Conservation (phyloP, 2,797 vertebrate genomes). For the Myripristis murdjan region DNA sequence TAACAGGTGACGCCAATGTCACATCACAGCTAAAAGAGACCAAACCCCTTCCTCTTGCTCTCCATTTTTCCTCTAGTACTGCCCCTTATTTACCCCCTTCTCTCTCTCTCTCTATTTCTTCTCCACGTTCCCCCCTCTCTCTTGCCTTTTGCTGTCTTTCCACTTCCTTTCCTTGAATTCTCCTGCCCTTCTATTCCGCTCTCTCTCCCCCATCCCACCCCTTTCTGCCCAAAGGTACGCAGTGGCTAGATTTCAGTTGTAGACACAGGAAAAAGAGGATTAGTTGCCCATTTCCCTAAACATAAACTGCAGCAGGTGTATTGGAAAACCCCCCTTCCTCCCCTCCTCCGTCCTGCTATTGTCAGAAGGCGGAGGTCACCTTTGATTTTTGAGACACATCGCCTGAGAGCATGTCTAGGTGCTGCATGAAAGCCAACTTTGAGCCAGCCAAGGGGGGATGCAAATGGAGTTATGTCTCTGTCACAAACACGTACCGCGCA, state of each 20-base stretch:
- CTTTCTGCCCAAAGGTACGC: slow-evolving; percentile 49
- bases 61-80: slow-evolving; percentile 48
- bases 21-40: slow-evolving; percentile 59
- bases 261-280: slow-evolving; percentile 61
- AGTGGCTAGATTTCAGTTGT: slow-evolving; percentile 64
- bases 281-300: slow-evolving; percentile 63
- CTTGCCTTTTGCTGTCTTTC: slow-evolving; percentile 33
- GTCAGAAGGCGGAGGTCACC: slow-evolving; percentile 45
- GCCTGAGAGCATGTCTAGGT: slow-evolving; percentile 45
- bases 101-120: not conserved
- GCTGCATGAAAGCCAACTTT: slow-evolving; percentile 13
- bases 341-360: slow-evolving; percentile 43
- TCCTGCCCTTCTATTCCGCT: not conserved
- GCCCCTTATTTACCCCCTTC: slow-evolving; percentile 18
- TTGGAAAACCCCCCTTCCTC: slow-evolving; percentile 72
- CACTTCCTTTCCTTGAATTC: not conserved
- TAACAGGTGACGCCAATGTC: slow-evolving; percentile 68
- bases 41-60: slow-evolving; percentile 39
- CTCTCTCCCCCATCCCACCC: not conserved
- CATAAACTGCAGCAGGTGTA: slow-evolving; percentile 72
- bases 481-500: slow-evolving; percentile 35
- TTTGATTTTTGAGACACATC: slow-evolving; percentile 66
- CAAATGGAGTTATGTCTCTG: slow-evolving; percentile 40
- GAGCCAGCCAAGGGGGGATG: slow-evolving; percentile 9
- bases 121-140: not conserved